Conservation (phyloP, 2,113 vertebrate genomes). For the Catharus bicknelli region DNA sequence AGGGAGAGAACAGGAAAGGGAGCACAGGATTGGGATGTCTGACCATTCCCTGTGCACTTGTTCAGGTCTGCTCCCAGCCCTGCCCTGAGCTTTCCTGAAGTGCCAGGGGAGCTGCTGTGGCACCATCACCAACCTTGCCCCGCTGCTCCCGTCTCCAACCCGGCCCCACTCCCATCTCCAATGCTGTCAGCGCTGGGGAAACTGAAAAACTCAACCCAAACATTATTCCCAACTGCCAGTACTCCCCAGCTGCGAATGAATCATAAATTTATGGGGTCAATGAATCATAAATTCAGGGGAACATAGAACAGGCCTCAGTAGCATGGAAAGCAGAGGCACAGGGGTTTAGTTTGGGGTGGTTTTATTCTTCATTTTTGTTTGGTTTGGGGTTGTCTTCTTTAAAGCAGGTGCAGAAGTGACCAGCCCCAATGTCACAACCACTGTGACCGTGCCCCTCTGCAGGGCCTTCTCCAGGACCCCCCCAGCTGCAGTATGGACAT, state of each 20-base stretch:
- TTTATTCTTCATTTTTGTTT: neutral
- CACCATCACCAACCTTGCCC: neutral
- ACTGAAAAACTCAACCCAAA: neutral
- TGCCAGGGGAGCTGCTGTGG: neutral
- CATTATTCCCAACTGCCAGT: neutral
- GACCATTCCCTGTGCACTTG: fast-evolving
- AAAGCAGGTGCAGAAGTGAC: neutral
- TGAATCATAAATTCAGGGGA: neutral
- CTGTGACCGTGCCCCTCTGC: neutral
- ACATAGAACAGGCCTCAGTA: neutral
- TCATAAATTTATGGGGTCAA: neutral
- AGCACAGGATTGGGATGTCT: fast-evolving
- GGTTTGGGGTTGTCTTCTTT: neutral
- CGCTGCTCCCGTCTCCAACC: neutral
- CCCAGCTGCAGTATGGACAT: no score
- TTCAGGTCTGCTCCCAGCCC: neutral
- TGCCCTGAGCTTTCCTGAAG: fast-evolving
- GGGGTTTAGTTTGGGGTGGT: no score
- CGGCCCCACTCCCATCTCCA: no score
- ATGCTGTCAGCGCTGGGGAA: fast-evolving
- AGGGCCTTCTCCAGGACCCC: neutral
- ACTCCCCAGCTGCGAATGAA: neutral
- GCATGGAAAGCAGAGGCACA: neutral
- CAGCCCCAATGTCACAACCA: neutral
- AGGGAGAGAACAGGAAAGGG: fast-evolving